Conservation (phyloP, 2,888 invertebrate genomes). For the Epiblema foenella region DNA sequence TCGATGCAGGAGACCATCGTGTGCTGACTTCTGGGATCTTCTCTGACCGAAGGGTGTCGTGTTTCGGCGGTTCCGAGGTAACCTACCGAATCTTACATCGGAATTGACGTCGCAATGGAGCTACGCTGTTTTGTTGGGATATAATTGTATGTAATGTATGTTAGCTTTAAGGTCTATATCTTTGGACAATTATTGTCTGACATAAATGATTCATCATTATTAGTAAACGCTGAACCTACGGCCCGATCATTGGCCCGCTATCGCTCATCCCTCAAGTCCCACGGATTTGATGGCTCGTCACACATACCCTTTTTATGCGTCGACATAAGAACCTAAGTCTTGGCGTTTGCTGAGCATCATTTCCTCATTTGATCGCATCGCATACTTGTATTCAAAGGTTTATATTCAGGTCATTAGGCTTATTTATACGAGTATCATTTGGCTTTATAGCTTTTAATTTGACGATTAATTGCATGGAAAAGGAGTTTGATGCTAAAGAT, state of each 20-base stretch:
- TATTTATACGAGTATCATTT: slow-evolving; percentile 23
- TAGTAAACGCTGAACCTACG: no score
- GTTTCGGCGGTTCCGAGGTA: no score
- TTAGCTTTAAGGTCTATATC: no score
- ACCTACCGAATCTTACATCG: no score
- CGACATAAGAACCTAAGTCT: slow-evolving; percentile 36
- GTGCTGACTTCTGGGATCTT: no score
- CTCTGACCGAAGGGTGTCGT: no score
- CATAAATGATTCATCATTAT: no score
- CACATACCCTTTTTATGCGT: slow-evolving; percentile 42
- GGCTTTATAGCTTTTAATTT: slow-evolving; percentile 1
- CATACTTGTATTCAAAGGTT: slow-evolving; percentile 34
- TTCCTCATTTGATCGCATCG: slow-evolving; percentile 34
- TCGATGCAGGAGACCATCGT: no score
- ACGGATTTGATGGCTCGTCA: slow-evolving; percentile 37
- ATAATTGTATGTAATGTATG: no score
- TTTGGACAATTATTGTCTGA: no score
- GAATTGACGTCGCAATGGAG: no score
- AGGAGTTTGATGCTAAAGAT: not conserved
- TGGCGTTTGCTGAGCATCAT: slow-evolving; percentile 37
- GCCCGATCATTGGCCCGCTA: not conserved
- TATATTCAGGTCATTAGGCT: slow-evolving; percentile 15
- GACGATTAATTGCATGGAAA: not conserved
- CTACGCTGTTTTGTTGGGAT: no score
- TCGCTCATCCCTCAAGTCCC: not conserved